phyloP scores from a whole-genome alignment of 2,113 vertebrate genomes.

The Elephantulus edwardii region DNA sequence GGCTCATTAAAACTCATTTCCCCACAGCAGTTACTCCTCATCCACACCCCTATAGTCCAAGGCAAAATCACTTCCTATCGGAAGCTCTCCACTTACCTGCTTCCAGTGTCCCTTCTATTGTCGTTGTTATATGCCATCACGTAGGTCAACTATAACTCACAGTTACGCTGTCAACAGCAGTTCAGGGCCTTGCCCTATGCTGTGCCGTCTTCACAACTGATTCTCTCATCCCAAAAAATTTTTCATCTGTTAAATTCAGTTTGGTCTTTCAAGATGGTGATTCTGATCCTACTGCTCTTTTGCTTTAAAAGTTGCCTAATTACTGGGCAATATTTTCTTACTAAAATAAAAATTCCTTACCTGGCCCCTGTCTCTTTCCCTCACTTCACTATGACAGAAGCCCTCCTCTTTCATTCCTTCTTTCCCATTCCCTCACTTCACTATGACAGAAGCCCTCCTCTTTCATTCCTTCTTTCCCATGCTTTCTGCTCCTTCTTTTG shows the following conservation, averaged over 20 bases:
- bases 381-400: too few relatives aligned
- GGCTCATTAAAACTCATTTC: neutral
- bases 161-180: too few relatives aligned
- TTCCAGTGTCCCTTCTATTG: neutral
- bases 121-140: too few relatives aligned
- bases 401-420: neutral
- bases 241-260: neutral
- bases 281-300: rapidly evolving
- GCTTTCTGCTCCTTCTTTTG: rapidly evolving
- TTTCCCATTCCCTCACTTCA: rapidly evolving
- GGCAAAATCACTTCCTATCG: rapidly evolving
- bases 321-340: neutral
- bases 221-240: rapidly evolving
- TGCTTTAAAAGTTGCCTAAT: too few relatives aligned
- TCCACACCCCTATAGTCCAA: rapidly evolving
- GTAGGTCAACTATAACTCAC: too few relatives aligned
- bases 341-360: neutral
- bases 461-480: rapidly evolving
- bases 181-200: too few relatives aligned
- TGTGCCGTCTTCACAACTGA: too few relatives aligned
- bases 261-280: too few relatives aligned
- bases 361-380: neutral
- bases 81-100: rapidly evolving
- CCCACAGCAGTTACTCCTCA: neutral
- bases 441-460: neutral